phyloP scores from a whole-genome alignment of 2,888 invertebrate species.

The Diadromus collaris region DNA sequence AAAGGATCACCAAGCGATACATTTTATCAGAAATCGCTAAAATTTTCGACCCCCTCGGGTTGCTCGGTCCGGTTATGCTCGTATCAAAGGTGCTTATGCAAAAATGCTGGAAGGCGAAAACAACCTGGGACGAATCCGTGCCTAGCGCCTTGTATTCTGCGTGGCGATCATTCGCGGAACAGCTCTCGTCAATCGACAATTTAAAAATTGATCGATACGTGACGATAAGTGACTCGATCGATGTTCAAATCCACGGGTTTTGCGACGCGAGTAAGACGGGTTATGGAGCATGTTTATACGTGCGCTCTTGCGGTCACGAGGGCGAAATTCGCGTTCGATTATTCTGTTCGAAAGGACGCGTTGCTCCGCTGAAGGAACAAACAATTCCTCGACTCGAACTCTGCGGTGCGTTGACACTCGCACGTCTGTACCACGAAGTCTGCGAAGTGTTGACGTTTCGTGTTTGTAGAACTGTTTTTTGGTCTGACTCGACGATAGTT shows the following conservation, averaged over 20 bases:
- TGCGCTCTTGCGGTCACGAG: constrained; percentile 38
- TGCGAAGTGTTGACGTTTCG: too few species aligned
- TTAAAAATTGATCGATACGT: too few species aligned
- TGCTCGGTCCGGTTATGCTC: constrained; percentile 57
- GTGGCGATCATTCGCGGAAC: constrained; percentile 44
- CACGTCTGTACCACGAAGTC: constrained; percentile 10
- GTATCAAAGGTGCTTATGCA: constrained; percentile 58
- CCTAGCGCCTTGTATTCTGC: constrained; percentile 39
- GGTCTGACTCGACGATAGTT: constrained; percentile 59
- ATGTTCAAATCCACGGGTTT: constrained; percentile 60
- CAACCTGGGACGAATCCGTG: constrained; percentile 61
- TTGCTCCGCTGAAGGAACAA: constrained; percentile 42
- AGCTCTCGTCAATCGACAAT: too few species aligned
- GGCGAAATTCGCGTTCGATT: constrained; percentile 29
- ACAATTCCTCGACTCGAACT: constrained; percentile 59
- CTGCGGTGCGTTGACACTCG: constrained; percentile 49
- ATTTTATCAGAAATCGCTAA: constrained; percentile 49
- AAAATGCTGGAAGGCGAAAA: constrained; percentile 51
- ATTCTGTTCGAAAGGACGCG: constrained; percentile 48
- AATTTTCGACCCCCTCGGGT: constrained; percentile 55
- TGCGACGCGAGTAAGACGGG: constrained; percentile 56
- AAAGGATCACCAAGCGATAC: constrained; percentile 22
- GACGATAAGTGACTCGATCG: too few species aligned
- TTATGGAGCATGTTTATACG: constrained; percentile 61
- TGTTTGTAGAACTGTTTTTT: constrained; percentile 29